Evolutionary conservation across 2,797 vertebrate species (phyloP).

Genomic region (Arctocebus calabarensis): DNA sequence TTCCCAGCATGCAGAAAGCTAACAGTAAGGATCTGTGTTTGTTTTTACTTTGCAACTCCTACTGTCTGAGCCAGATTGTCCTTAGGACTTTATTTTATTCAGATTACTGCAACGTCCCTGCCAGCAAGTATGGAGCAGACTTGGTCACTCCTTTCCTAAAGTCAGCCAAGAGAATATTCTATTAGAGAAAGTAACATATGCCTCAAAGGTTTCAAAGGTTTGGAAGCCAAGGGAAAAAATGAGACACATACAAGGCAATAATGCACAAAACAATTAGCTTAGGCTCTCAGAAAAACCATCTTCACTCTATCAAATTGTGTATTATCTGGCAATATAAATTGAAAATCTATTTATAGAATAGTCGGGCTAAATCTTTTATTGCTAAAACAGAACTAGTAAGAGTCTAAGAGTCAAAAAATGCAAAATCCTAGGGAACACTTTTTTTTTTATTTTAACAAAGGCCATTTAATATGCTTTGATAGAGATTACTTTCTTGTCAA

Average conservation of each 20-base stretch:
- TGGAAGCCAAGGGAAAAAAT: slow-evolving; percentile 69
- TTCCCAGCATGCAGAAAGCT: not conserved
- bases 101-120: slow-evolving; percentile 55
- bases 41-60: slow-evolving; percentile 50
- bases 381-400: slow-evolving; percentile 65
- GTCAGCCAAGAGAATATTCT: slow-evolving; percentile 75
- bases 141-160: slow-evolving; percentile 43
- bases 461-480: slow-evolving; percentile 58
- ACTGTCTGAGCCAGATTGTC: slow-evolving; percentile 61
- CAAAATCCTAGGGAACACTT: slow-evolving; percentile 44
- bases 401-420: slow-evolving; percentile 52
- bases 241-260: slow-evolving; percentile 60
- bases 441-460: not conserved
- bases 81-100: slow-evolving; percentile 56
- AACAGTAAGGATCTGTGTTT: not conserved
- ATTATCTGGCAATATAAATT: slow-evolving; percentile 71
- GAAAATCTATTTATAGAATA: slow-evolving; percentile 71
- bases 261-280: slow-evolving; percentile 64
- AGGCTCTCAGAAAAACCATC: slow-evolving; percentile 65
- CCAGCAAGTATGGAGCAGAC: slow-evolving; percentile 17
- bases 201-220: slow-evolving; percentile 67
- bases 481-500: slow-evolving; percentile 70
- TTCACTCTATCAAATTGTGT: slow-evolving; percentile 49
- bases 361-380: slow-evolving; percentile 54
- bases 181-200: slow-evolving; percentile 62